A percentile compares a stretch with the other conserved stretches of the same genome.
Evolutionary conservation across 2,113 vertebrate genomes (phyloP).

Genomic region (Asarcornis scutulata): DNA sequence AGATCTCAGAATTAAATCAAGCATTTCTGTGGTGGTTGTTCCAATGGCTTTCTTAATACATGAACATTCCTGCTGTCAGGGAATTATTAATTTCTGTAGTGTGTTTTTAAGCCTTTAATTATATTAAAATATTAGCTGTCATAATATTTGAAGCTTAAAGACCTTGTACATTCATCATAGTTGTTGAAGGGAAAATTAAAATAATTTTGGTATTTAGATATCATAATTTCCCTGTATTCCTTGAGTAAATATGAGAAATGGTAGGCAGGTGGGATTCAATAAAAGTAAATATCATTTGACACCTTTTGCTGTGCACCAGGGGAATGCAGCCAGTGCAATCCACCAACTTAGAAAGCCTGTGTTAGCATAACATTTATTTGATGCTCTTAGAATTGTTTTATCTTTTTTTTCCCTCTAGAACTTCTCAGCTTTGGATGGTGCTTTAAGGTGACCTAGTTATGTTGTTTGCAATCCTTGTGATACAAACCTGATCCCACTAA

Average conservation of each 20-base stretch:
- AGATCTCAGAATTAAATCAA: conserved; percentile 54
- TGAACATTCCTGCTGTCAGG: conserved; percentile 54
- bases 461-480: conserved; percentile 5
- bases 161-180: conserved; percentile 47
- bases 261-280: conserved; percentile 26
- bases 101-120: conserved; percentile 68
- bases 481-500: not conserved
- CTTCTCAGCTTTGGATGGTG: not conserved
- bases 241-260: conserved; percentile 32
- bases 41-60: conserved; percentile 20
- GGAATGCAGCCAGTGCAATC: not conserved
- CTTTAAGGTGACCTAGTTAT: conserved; percentile 7
- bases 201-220: conserved; percentile 43
- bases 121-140: conserved; percentile 73
- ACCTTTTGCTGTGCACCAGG: not conserved
- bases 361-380: conserved; percentile 10
- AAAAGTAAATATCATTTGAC: conserved; percentile 43
- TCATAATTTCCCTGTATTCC: conserved; percentile 21
- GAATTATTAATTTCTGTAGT: conserved; percentile 65
- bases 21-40: conserved; percentile 26
- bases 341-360: not conserved
- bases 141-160: conserved; percentile 63
- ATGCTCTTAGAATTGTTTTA: not conserved
- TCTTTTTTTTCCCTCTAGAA: not conserved
- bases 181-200: conserved; percentile 61